These are phyloP conservation scores for Tachycineta bicolor DNA, from an alignment of 2,113 vertebrate genomes.

Conservation along the genomic window DNA sequence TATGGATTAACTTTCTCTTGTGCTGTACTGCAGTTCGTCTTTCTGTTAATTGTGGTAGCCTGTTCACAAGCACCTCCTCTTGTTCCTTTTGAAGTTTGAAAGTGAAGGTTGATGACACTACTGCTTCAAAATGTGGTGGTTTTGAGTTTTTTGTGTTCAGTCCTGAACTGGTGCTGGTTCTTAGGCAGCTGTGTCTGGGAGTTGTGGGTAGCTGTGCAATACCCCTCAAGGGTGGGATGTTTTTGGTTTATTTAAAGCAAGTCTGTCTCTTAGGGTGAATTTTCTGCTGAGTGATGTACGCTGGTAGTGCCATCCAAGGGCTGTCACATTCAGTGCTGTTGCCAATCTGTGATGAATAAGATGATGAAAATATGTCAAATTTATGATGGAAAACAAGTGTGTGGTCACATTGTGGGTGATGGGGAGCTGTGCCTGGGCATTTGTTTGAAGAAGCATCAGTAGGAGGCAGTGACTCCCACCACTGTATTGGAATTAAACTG, in stretches of 20 bases:
- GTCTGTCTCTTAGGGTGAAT: background rate
- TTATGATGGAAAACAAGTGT: background rate
- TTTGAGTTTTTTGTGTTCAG: background rate
- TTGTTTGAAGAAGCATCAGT: accelerated
- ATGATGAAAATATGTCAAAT: background rate
- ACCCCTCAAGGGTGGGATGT: background rate
- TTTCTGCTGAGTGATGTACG: background rate
- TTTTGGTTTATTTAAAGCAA: background rate
- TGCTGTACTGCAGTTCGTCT: background rate
- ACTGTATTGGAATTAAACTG: background rate
- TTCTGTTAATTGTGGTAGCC: background rate
- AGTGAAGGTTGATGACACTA: background rate
- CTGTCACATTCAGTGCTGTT: background rate
- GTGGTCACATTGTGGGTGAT: background rate
- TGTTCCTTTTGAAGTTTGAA: background rate
- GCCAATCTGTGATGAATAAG: background rate
- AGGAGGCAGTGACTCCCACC: background rate
- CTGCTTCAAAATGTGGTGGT: background rate
- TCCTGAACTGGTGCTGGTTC: background rate
- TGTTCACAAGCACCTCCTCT: background rate
- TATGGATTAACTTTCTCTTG: slow-evolving; percentile 50
- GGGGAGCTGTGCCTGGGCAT: background rate
- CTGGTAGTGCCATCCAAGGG: background rate
- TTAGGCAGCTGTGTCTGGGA: background rate
- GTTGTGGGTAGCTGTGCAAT: background rate